A percentile compares a stretch with the other conserved stretches of the same genome.
Conservation (phyloP, 1,140 invertebrate genomes). For the Hyphantria cunea region DNA sequence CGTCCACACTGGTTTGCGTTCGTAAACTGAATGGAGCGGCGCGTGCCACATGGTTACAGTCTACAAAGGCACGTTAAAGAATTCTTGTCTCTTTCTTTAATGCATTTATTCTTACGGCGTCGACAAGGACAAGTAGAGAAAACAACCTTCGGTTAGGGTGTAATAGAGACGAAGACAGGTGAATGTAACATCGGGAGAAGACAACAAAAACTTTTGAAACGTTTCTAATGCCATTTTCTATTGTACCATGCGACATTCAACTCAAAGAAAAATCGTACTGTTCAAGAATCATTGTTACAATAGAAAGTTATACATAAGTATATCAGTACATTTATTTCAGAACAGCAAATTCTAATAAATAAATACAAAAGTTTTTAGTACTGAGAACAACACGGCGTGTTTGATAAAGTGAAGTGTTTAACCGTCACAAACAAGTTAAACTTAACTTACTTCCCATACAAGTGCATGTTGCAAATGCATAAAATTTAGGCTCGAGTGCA, state of each 20-base stretch:
- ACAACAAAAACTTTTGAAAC: conserved; percentile 63
- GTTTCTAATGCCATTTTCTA: conserved; percentile 52
- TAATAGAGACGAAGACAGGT: conserved; percentile 65
- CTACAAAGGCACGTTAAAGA: conserved; percentile 44
- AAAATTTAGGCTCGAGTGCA: conserved; percentile 40
- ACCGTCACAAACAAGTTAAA: no score
- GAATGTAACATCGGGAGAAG: conserved; percentile 60
- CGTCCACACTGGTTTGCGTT: conserved; percentile 51
- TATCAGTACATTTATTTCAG: no score
- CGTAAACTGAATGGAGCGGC: conserved; percentile 71
- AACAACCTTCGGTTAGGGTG: conserved; percentile 52
- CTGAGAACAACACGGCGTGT: no score
- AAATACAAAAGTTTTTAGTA: no score
- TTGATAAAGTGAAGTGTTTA: no score
- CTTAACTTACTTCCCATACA: conserved; percentile 22
- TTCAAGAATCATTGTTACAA: conserved; percentile 12
- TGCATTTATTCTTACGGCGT: conserved; percentile 31
- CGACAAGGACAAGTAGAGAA: conserved; percentile 61
- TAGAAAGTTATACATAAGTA: conserved; percentile 12
- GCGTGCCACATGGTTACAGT: conserved; percentile 73
- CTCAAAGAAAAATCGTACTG: conserved; percentile 22
- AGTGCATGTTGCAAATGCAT: conserved; percentile 32
- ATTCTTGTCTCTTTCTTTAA: conserved; percentile 62
- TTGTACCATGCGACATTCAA: conserved; percentile 33
- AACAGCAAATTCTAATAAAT: no score